phyloP scores from a whole-genome alignment of 2,888 invertebrate species.

The Tanypteryx hageni region DNA sequence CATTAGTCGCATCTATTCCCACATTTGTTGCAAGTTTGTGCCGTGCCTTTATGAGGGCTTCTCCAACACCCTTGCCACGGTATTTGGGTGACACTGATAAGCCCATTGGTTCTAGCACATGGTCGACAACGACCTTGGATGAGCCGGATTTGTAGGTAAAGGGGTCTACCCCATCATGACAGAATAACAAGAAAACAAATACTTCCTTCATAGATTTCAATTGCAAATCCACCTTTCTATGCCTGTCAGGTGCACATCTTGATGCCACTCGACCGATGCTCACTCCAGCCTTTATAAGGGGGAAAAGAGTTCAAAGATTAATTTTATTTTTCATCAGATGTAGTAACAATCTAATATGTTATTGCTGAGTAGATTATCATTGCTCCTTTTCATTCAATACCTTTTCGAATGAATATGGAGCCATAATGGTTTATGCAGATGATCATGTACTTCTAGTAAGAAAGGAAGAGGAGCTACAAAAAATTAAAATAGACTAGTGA shows the following conservation, averaged over 20 bases:
- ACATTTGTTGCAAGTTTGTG: neutral
- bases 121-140: neutral
- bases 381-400: neutral
- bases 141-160: neutral
- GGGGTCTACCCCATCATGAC: neutral
- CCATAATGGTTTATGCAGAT: neutral
- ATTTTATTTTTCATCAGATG: neutral
- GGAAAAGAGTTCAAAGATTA: neutral
- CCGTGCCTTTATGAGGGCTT: constrained; percentile 3
- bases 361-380: neutral
- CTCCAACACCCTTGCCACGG: neutral
- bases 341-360: neutral
- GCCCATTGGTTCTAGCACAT: neutral
- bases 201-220: neutral
- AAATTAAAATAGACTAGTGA: neutral
- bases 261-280: neutral
- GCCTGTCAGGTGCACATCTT: neutral
- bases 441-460: neutral
- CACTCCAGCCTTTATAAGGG: neutral
- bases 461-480: neutral
- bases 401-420: neutral
- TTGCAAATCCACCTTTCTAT: neutral
- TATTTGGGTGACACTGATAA: neutral
- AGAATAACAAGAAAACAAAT: neutral
- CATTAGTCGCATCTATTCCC: neutral